These are phyloP conservation scores for Lithobates pipiens DNA, from an alignment of 2,797 vertebrate genomes.

Conservation along the genomic window DNA sequence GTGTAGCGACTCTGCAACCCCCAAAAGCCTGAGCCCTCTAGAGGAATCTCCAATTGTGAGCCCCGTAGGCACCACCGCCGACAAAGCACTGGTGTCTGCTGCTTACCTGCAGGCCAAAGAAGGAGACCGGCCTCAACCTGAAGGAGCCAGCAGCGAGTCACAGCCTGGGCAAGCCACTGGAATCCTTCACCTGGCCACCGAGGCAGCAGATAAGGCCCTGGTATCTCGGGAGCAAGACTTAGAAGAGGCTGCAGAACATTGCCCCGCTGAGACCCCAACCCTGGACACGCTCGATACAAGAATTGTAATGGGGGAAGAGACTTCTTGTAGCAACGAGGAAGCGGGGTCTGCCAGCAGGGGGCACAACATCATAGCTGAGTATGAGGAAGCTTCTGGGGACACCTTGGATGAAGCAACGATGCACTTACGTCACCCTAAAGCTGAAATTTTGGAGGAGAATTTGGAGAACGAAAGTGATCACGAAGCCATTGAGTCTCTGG, in stretches of 20 bases:
- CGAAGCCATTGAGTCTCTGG: slow-evolving; percentile 59
- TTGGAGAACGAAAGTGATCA: slow-evolving; percentile 18
- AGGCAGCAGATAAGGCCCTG: slow-evolving; percentile 36
- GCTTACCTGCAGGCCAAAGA: slow-evolving; percentile 66
- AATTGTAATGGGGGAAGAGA: slow-evolving; percentile 94
- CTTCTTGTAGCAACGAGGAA: slow-evolving; percentile 76
- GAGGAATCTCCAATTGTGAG: slow-evolving; percentile 77
- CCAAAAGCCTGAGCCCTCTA: slow-evolving; percentile 79
- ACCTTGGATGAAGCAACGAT: slow-evolving; percentile 61
- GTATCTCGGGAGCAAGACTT: slow-evolving; percentile 27
- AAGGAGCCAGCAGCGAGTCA: slow-evolving; percentile 84
- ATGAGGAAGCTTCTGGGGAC: slow-evolving; percentile 56
- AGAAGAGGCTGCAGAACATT: neutral
- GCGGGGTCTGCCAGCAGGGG: slow-evolving; percentile 65
- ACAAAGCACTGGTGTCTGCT: slow-evolving; percentile 30
- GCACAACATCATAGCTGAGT: slow-evolving; percentile 34
- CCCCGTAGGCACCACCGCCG: slow-evolving; percentile 68
- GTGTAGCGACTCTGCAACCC: slow-evolving; percentile 79
- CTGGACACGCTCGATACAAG: slow-evolving; percentile 82
- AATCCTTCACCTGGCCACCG: slow-evolving; percentile 9
- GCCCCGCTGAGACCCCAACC: slow-evolving; percentile 68
- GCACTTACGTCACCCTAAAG: slow-evolving; percentile 43
- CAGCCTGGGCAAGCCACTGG: slow-evolving; percentile 69
- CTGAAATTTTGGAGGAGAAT: slow-evolving; percentile 45
- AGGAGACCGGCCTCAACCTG: slow-evolving; percentile 87